phyloP scores from a whole-genome alignment of 2,797 vertebrate genomes.

The Bradypus variegatus region DNA sequence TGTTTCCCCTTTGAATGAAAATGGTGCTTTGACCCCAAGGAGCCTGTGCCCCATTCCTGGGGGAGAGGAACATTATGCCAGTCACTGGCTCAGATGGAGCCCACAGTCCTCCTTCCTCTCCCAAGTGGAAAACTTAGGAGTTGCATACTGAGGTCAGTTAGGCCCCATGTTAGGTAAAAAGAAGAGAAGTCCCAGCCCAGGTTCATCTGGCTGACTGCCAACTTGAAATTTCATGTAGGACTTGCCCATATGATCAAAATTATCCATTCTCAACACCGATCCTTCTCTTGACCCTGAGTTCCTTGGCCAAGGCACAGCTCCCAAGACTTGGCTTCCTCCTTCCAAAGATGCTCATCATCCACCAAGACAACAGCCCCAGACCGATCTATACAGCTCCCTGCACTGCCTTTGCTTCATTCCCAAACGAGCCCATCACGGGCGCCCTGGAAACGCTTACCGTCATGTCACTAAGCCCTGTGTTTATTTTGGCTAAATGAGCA shows the following conservation, averaged over 20 bases:
- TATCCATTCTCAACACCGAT: neutral
- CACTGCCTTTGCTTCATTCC: neutral
- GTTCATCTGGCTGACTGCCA: neutral
- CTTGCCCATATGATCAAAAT: neutral
- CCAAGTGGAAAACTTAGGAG: neutral
- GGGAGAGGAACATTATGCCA: neutral
- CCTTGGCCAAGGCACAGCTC: neutral
- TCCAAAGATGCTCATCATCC: neutral
- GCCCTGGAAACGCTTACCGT: conserved; percentile 27
- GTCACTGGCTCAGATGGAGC: neutral
- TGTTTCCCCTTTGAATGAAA: neutral
- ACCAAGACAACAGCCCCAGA: neutral
- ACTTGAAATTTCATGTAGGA: neutral
- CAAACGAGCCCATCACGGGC: neutral
- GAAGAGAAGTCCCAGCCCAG: neutral
- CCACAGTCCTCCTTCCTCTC: neutral
- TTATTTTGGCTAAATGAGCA: conserved; percentile 48
- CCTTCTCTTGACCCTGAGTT: neutral
- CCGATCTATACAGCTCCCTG: accelerated
- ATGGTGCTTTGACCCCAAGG: neutral
- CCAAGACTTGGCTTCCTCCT: neutral
- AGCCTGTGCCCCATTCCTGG: neutral
- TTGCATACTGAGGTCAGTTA: neutral
- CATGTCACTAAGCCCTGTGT: conserved; percentile 31
- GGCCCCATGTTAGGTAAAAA: neutral